Evolutionary conservation across 2,888 invertebrate species (phyloP).

Genomic region (Dysmachus trigonus): DNA sequence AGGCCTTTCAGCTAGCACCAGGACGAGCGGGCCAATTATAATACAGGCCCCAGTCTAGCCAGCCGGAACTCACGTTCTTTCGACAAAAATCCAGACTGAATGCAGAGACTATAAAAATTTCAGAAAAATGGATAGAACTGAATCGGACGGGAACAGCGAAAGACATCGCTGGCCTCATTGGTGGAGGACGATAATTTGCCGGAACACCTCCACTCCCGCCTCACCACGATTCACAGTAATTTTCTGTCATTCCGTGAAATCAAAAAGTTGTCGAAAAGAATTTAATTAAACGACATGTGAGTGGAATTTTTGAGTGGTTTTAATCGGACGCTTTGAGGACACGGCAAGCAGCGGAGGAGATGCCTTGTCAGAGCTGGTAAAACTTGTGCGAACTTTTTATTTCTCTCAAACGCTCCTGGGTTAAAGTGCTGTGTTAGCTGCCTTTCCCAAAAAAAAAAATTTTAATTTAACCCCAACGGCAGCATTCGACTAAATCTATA

Average conservation of each 20-base stretch:
- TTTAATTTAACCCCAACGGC: background rate
- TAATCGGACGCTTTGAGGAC: background rate
- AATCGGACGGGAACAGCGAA: background rate
- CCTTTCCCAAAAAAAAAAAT: background rate
- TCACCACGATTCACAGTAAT: background rate
- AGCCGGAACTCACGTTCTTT: slow-evolving; percentile 31
- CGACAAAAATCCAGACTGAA: background rate
- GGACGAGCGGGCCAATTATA: slow-evolving; percentile 11
- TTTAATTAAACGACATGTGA: slow-evolving; percentile 38
- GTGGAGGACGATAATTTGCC: background rate
- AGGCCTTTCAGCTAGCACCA: background rate
- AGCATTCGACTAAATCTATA: background rate
- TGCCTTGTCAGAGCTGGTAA: background rate
- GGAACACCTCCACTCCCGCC: background rate
- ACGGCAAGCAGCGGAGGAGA: background rate
- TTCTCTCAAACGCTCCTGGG: background rate
- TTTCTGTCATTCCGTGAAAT: slow-evolving; percentile 14
- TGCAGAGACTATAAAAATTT: background rate
- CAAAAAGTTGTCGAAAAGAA: slow-evolving; percentile 26
- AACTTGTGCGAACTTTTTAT: background rate
- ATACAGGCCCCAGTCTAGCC: background rate
- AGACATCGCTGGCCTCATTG: background rate
- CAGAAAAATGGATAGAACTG: background rate
- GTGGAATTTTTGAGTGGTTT: slow-evolving; percentile 35
- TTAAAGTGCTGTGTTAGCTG: background rate